Base-by-base conservation (phyloP, 2,888 invertebrate species). In the Gymnoscelis rufifasciata region DNA sequence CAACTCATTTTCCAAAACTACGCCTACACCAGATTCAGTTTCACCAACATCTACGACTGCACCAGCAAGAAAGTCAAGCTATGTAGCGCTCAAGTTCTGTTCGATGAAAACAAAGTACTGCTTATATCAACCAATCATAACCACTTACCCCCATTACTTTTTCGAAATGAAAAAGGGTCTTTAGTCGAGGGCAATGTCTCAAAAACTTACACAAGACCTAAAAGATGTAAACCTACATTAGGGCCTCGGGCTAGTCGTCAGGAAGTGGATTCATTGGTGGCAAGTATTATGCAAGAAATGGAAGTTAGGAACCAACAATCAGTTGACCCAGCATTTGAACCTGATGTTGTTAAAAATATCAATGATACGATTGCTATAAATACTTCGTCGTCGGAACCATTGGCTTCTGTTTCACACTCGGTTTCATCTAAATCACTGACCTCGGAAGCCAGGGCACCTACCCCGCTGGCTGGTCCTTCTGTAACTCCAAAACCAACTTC, bases 1-100 rank as follows among this genome's bases (percentile, higher is more conserved):
- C 30, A 38, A 47, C 46, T 47, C 19, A 27, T 47, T 11, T 47
- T 47, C 14, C 46, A 42, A 33, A 35, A 47, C 11, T 39, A 39
- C 24, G 28, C 47, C 1, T 47, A 47, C 38, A 19, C 12, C 6
- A 38, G 33, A 47, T 33, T 23, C 23, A 14, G 30, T 12, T 2
- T 10, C 8, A 31, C 41, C 2, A 41, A 27, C 23, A n/a, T 41
- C 37, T 41, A 28, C 23, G 11, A 42, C 27, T 47, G 46, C 27
- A 19, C 41, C 13, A 38, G 27, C 11, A 47, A 38, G 10, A 47
- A 41, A 41, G 8, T 10, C 8, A 38, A 41, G 27, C 2, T 23
- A 7, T 47, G 46, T 14, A n/a, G 19, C 10, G 46, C 41, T 11
- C 37, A 31, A 28, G 41, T 47, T 15, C 27, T 47, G 37, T 13